A percentile compares a stretch with the other conserved stretches of the same genome.
Conservation (phyloP, 2,888 invertebrate species). For the Apomyelois bistriatella region DNA sequence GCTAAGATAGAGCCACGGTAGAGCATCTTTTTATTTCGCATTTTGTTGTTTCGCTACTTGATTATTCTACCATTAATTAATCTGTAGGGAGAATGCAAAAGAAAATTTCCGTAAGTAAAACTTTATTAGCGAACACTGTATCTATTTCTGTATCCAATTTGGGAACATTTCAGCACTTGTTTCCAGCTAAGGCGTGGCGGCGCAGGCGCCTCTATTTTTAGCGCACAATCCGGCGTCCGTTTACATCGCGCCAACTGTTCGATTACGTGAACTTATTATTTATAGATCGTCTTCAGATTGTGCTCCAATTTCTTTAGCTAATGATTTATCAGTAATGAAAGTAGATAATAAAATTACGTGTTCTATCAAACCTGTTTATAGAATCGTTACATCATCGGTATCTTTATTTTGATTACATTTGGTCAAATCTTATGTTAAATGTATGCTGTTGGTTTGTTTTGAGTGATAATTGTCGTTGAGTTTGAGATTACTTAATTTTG, state of each 20-base stretch:
- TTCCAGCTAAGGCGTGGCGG: slow-evolving; percentile 50
- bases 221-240: slow-evolving; percentile 37
- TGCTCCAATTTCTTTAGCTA: slow-evolving; percentile 35
- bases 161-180: slow-evolving; percentile 33
- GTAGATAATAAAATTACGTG: neutral
- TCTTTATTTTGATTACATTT: slow-evolving; percentile 2
- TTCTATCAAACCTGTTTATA: neutral
- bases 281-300: slow-evolving; percentile 37
- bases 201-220: slow-evolving; percentile 58
- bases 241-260: slow-evolving; percentile 37
- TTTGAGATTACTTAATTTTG: too few relatives aligned
- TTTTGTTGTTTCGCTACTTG: too few relatives aligned
- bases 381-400: neutral
- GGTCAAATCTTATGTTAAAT: neutral
- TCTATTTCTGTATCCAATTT: slow-evolving; percentile 21
- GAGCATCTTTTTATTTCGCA: too few relatives aligned
- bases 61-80: too few relatives aligned
- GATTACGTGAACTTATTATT: slow-evolving; percentile 51
- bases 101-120: neutral
- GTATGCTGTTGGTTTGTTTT: neutral
- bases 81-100: too few relatives aligned
- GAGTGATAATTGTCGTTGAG: too few relatives aligned
- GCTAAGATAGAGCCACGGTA: too few relatives aligned
- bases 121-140: neutral
- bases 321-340: slow-evolving; percentile 12